Evolutionary conservation across 1,140 invertebrate species (phyloP), one percentile per base, ranked within the genome.

Genomic region (Varroa destructor): DNA sequence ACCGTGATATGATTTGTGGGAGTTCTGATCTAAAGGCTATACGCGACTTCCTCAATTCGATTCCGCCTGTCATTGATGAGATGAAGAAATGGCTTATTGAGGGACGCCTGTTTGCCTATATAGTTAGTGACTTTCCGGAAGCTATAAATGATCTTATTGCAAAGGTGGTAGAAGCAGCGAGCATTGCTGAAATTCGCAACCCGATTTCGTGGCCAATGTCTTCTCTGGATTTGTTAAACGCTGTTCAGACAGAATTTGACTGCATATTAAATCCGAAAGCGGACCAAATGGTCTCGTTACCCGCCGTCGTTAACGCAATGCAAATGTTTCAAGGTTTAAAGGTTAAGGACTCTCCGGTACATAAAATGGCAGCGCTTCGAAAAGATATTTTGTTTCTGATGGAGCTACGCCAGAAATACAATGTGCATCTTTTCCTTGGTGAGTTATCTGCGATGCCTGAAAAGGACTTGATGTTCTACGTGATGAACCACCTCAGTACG

Each of bases 381-480:
- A n/a, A 37, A 8, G 61, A 67, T 46, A 1, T 67, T 12, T 12
- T 43, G 8, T 67, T 67, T 46, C 40, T 67, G 40, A 12, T 43
- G 36, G 12, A 40, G 10, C 37, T 67, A 46, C 40, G 40, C 10
- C 61, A 67, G 61, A 67, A 67, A 37, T 67, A 67, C 46, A 40
- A 67, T 37, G 61, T 67, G 14, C 61, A 67, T 12, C 61, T 67
- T 37, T 40, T 37, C 3, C 40, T 67, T 12, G 2, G 40, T 0
- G 61, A 67, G 61, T 37, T 67, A 14, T 12, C 61, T 12, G 37
- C 40, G 4, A 67, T 67, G 61, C 36, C 61, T 2, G 61, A 67
- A 37, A 67, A 67, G 46, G 61, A 67, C 4, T 46, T 67, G 12
- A 67, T 67, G 61, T 67, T 67, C 61, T 67, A 67, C 61, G 46